Base-by-base conservation (phyloP, 2,113 vertebrate species). In the Halcyon malimbica region DNA sequence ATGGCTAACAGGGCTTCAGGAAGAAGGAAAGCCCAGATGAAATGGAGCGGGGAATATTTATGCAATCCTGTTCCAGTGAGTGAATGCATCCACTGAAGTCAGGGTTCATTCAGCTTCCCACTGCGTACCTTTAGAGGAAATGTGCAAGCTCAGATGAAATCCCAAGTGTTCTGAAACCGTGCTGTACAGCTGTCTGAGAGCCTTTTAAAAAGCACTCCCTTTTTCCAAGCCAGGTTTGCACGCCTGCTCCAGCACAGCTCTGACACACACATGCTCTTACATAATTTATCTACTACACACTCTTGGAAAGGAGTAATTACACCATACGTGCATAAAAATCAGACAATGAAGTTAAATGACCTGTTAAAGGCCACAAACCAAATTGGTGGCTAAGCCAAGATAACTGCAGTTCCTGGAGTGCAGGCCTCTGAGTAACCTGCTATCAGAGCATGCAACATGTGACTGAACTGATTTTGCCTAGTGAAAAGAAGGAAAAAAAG, bases 351-450 rank as follows among this genome's bases (percentile, higher is more conserved):
- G 80, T 94, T 90, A 78, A 94, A 90, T 74, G 83, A 92, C 76
- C 88, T 74, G 41, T 68, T 94, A 83, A 94, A 96, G 93, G 76
- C 92, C 86, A 92, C 83, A 94, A 81, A 90, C 86, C 77, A 87
- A 94, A 57, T 24, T 89, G 69, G 83, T 89, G 83, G 85, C 83
- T 88, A 89, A 91, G 65, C 57, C 68, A 88, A 90, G 82, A 50
- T 77, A 88, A 95, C n/a, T 86, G 83, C 80, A 93, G 80, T 44
- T 92, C 90, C 82, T 74, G 31, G 35, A 60, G 57, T 26, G 28
- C 63, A 60, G 42, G 79, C 53, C 44, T 90, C 65, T 53, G 70
- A 88, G 69, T 63, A 93, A 93, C 74, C 88, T 11, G 1, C 83
- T 65, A 75, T 39, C 57, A 53, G 50, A 80, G 68, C 77, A 14